A percentile compares a stretch with the other conserved stretches of the same genome.
Conservation (phyloP, 2,888 invertebrate genomes). For the Vesta saturnalis region DNA sequence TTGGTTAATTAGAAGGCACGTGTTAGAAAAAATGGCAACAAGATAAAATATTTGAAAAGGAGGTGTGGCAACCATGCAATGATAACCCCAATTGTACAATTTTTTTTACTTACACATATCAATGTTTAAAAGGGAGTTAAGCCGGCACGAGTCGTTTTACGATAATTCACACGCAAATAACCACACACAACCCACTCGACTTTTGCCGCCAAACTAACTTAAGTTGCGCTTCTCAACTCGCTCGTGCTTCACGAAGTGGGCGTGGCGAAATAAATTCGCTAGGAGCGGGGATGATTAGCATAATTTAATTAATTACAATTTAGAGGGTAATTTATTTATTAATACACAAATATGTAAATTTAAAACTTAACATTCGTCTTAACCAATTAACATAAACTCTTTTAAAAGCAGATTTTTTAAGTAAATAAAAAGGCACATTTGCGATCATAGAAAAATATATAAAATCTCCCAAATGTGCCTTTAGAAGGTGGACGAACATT, state of each 20-base stretch:
- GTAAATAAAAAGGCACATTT: slow-evolving; percentile 7
- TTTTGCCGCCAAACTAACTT: slow-evolving; percentile 37
- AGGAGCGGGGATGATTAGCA: slow-evolving; percentile 28
- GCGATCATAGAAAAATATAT: slow-evolving; percentile 8
- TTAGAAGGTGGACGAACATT: slow-evolving; percentile 20
- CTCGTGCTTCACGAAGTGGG: slow-evolving; percentile 19
- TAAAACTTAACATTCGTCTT: slow-evolving; percentile 37
- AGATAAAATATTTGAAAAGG: too few relatives aligned
- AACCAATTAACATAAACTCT: slow-evolving; percentile 35
- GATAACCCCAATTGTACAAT: background rate
- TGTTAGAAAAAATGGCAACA: background rate
- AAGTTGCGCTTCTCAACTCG: slow-evolving; percentile 23
- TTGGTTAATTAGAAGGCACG: background rate
- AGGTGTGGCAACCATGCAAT: background rate
- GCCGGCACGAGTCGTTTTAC: slow-evolving; percentile 23
- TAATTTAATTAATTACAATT: slow-evolving; percentile 8
- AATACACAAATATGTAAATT: slow-evolving; percentile 35
- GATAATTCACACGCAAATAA: slow-evolving; percentile 16
- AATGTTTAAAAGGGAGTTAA: background rate
- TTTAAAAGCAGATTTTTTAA: slow-evolving; percentile 31
- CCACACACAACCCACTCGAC: slow-evolving; percentile 19
- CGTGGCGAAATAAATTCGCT: slow-evolving; percentile 16
- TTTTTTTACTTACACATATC: background rate
- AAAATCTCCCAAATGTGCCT: slow-evolving; percentile 9
- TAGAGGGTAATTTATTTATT: slow-evolving; percentile 28